Conservation (phyloP, 2,888 invertebrate species). For the Pristionchus exspectatus region DNA sequence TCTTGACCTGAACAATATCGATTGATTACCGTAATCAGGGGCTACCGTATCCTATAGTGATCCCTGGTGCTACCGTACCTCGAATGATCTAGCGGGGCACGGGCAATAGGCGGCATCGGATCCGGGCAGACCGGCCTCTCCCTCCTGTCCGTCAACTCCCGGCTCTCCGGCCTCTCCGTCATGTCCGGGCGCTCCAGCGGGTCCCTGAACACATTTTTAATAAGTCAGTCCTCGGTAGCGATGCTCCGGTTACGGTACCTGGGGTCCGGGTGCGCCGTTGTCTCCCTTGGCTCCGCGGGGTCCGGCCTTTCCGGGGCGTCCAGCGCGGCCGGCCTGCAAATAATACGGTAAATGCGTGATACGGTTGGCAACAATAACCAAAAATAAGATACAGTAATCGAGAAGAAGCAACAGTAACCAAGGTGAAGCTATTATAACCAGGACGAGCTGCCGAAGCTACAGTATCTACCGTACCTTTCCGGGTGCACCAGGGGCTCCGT, state of each 20-base stretch:
- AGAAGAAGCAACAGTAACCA: background rate
- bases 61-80: constrained; percentile 1
- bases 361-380: background rate
- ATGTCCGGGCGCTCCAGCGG: constrained; percentile 37
- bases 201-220: constrained; percentile 27
- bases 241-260: background rate
- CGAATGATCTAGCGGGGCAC: constrained; percentile 46
- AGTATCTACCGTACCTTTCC: constrained; percentile 23
- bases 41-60: background rate
- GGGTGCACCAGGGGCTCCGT: constrained; percentile 41
- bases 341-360: background rate
- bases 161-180: constrained; percentile 36
- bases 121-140: constrained; percentile 47
- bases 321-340: constrained; percentile 16
- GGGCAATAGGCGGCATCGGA: constrained; percentile 52
- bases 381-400: background rate
- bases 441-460: too few relatives aligned
- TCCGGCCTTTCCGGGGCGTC: constrained; percentile 50
- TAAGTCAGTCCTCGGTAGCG: background rate
- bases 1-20: constrained; percentile 38
- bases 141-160: constrained; percentile 38
- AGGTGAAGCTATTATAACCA: background rate
- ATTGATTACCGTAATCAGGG: background rate
- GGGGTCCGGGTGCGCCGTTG: constrained; percentile 34
- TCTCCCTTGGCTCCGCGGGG: constrained; percentile 50